Conservation (phyloP, 2,797 vertebrate species). For the Paedocypris micromegethes region DNA sequence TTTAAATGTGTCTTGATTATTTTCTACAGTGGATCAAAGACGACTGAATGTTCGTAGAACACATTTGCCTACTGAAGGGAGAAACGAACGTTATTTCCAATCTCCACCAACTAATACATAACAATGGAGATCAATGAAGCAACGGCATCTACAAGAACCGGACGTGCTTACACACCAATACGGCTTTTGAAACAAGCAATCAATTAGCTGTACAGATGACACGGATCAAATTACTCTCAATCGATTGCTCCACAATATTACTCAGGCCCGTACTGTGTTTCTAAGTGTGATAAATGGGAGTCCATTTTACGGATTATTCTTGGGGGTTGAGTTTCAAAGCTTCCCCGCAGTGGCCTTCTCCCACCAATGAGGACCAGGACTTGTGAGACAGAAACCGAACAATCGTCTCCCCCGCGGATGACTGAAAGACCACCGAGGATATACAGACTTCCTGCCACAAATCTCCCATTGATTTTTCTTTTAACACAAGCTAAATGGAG, state of each 20-base stretch:
- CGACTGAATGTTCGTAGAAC: conserved; percentile 30
- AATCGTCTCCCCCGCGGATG: conserved; percentile 37
- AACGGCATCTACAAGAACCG: conserved; percentile 28
- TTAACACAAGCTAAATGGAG: conserved; percentile 54
- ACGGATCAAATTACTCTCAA: conserved; percentile 58
- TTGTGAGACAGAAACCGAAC: conserved; percentile 36
- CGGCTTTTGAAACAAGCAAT: conserved; percentile 35
- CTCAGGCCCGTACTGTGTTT: conserved; percentile 45
- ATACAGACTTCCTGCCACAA: conserved; percentile 55
- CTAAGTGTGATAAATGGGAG: conserved; percentile 54
- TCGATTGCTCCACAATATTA: conserved; percentile 56
- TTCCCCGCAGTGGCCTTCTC: conserved; percentile 14
- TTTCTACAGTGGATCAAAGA: conserved; percentile 28
- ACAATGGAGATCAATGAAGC: conserved; percentile 47
- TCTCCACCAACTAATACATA: conserved; percentile 47
- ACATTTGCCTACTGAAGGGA: conserved; percentile 24
- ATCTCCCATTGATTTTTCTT: conserved; percentile 65
- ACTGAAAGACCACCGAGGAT: conserved; percentile 36
- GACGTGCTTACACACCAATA: conserved; percentile 40
- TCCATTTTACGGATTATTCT: conserved; percentile 52
- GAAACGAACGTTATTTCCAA: conserved; percentile 33
- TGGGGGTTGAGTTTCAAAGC: conserved; percentile 47
- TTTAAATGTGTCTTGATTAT: conserved; percentile 39
- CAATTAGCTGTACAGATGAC: conserved; percentile 58
- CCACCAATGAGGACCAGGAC: conserved; percentile 29